Evolutionary conservation across 2,113 vertebrate genomes (phyloP), one percentile per base, ranked within the genome.

Genomic region (Marmota flaviventris): DNA sequence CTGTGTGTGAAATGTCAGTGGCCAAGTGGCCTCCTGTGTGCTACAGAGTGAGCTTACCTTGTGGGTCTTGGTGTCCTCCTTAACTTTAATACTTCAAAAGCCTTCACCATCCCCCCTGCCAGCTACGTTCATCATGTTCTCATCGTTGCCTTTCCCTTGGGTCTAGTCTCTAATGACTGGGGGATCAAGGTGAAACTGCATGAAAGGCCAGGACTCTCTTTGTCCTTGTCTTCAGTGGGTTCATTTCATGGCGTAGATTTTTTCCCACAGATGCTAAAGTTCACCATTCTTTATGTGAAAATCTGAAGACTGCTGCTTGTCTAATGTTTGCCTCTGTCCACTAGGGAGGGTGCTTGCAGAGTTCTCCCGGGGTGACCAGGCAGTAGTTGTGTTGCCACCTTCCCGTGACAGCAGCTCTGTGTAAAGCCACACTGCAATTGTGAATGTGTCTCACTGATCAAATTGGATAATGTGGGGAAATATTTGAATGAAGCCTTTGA

Each of bases 391-490:
- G 85, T 94, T 87, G 89, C 63, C 93, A 95, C 96, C 96, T 97
- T 70, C 85, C 96, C n/a, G 2, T 69, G 73, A 91, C 69, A 97
- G 79, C 96, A 96, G 97, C 98, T 95, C 98, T 97, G 94, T 98
- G 93, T 95, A 86, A 97, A 97, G 85, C 92, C 97, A 95, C 89
- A 89, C 95, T 93, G 42, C 91, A 69, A 95, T 93, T 96, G 82
- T 69, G 97, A 94, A 91, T 97, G 42, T 90, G 96, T 70, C 94
- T 96, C 96, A 95, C 81, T 89, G 85, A 83, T 85, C 89, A 96
- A 87, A 96, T 91, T 94, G 34, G 58, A 67, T 82, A 98, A 87
- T 13, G 0, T 20, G 69, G 42, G 32, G 3, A 32, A 87, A 61
- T 32, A 13, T 79, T 73, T 29, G 29, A 72, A 90, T 84, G 18